Percentiles rank a stretch among this genome's conserved stretches.
Conservation (phyloP, 2,888 invertebrate species). For the Drosophila lacicola region DNA sequence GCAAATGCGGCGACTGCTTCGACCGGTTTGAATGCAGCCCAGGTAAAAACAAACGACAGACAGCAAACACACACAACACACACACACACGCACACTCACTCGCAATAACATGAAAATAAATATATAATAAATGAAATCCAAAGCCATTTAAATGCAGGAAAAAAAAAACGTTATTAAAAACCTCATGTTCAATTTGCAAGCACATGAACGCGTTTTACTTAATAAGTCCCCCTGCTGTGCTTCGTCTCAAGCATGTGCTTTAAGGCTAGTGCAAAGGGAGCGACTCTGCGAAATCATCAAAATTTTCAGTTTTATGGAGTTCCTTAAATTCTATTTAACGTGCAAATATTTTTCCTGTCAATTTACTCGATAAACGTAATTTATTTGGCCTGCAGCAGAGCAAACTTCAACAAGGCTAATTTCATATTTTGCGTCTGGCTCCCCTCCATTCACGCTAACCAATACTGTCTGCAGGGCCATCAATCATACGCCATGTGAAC, state of each 20-base stretch:
- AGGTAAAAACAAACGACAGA: slow-evolving; percentile 49
- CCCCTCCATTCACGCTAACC: slow-evolving; percentile 3
- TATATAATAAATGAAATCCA: slow-evolving; percentile 46
- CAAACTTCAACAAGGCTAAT: slow-evolving; percentile 57
- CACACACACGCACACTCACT: slow-evolving; percentile 28
- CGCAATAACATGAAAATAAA: slow-evolving; percentile 22
- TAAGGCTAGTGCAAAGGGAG: too few relatives aligned
- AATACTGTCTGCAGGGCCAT: slow-evolving; percentile 66
- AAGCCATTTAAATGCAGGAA: slow-evolving; percentile 42
- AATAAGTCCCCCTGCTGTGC: not conserved
- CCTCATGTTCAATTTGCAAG: slow-evolving; percentile 16
- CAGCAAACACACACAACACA: slow-evolving; percentile 36
- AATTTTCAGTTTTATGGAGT: slow-evolving; percentile 1
- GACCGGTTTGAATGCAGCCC: slow-evolving; percentile 72
- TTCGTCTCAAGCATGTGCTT: slow-evolving; percentile 18
- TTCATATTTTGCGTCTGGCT: slow-evolving; percentile 63
- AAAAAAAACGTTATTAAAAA: slow-evolving; percentile 22
- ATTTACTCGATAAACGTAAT: slow-evolving; percentile 70
- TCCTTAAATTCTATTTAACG: slow-evolving; percentile 73
- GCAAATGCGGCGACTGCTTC: slow-evolving; percentile 63
- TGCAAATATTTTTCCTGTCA: slow-evolving; percentile 72
- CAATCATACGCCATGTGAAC: slow-evolving; percentile 79
- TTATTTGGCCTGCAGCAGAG: slow-evolving; percentile 43
- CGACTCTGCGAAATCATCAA: not conserved
- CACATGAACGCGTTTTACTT: slow-evolving; percentile 16